Conservation (phyloP, 2,113 vertebrate genomes). For the Numenius arquata region DNA sequence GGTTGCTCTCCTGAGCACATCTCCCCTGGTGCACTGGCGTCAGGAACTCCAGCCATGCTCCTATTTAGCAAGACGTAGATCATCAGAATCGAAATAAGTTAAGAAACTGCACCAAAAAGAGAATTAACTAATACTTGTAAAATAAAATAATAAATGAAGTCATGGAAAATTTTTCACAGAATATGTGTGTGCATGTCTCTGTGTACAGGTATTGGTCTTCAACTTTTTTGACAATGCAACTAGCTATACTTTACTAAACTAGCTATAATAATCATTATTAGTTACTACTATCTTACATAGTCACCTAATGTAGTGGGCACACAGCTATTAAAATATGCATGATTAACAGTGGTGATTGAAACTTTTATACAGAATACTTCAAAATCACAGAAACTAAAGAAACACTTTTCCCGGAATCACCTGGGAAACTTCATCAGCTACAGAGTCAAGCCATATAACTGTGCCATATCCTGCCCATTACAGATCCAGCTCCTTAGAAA, state of each 20-base stretch:
- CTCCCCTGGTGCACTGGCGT: not conserved
- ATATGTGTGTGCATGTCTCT: not conserved
- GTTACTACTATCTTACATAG: not conserved
- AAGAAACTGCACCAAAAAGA: not conserved
- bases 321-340: not conserved
- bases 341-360: not conserved
- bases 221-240: not conserved
- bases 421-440: not conserved
- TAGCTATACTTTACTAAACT: not conserved
- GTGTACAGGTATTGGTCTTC: not conserved
- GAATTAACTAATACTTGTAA: not conserved
- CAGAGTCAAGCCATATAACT: not conserved
- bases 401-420: not conserved
- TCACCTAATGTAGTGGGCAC: not conserved
- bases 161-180: not conserved
- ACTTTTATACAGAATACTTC: not conserved
- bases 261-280: not conserved
- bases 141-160: not conserved
- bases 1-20: not conserved
- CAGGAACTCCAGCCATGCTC: not conserved
- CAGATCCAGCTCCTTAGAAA: not conserved
- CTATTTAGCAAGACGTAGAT: not conserved
- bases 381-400: not conserved
- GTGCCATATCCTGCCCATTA: not conserved
- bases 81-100: not conserved